Evolutionary conservation across 2,888 invertebrate genomes (phyloP).

Genomic region (Timandra comae): DNA sequence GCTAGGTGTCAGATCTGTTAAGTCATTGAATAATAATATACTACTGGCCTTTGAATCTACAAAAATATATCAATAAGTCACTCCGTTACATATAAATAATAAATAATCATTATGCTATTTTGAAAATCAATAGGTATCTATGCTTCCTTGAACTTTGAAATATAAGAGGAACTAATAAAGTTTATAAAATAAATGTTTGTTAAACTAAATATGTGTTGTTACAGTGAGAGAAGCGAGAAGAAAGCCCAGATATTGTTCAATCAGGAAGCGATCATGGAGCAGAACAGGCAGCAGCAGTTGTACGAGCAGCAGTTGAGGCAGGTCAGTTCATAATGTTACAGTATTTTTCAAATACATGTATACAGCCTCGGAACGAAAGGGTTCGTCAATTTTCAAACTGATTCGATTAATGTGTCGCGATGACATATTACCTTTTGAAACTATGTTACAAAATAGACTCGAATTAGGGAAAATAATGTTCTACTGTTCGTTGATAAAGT

Average conservation of each 20-base stretch:
- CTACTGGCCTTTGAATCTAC: neutral
- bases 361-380: no score
- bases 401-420: no score
- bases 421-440: no score
- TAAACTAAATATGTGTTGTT: constrained; percentile 15
- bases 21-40: no score
- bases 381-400: no score
- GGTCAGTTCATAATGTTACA: constrained; percentile 32
- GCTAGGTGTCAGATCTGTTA: no score
- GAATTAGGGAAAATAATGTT: no score
- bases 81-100: neutral
- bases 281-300: constrained; percentile 67
- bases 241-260: constrained; percentile 79
- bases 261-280: constrained; percentile 75
- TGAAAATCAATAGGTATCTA: no score
- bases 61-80: neutral
- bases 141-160: neutral
- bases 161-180: neutral
- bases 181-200: constrained; percentile 2
- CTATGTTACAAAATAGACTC: no score
- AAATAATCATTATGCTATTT: no score
- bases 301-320: constrained; percentile 67
- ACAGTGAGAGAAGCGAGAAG: constrained; percentile 78
- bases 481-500: no score
- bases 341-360: no score